Evolutionary conservation across 2,113 vertebrate species (phyloP).

Genomic region (Actenoides hombroni): DNA sequence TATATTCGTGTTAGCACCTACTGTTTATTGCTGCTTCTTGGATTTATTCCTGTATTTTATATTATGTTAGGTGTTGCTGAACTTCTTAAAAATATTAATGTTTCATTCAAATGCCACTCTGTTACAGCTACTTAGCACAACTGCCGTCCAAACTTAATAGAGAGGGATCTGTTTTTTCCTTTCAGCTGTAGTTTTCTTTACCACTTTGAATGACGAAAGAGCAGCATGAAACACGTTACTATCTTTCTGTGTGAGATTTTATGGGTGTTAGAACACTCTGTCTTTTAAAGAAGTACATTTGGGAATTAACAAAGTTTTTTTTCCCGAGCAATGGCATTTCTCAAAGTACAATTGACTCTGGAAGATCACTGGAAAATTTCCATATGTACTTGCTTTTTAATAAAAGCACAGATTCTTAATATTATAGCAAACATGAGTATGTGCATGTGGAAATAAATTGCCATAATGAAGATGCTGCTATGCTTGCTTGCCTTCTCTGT

Average conservation of each 20-base stretch:
- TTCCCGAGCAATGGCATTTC: neutral
- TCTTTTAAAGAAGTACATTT: neutral
- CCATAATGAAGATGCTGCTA: neutral
- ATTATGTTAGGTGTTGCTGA: neutral
- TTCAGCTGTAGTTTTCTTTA: neutral
- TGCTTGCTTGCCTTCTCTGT: neutral
- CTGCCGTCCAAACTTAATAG: neutral
- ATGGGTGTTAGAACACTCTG: neutral
- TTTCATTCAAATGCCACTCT: neutral
- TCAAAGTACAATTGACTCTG: neutral
- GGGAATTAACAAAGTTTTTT: neutral
- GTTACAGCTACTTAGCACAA: neutral
- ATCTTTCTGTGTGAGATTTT: neutral
- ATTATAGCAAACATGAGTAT: neutral
- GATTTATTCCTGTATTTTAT: neutral
- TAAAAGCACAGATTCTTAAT: neutral
- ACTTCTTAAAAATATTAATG: neutral
- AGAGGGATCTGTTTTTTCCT: neutral
- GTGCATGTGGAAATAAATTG: neutral
- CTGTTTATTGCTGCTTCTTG: conserved; percentile 8
- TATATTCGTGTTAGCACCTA: neutral
- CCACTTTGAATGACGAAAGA: neutral
- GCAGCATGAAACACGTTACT: neutral
- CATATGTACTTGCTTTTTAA: neutral
- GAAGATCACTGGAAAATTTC: neutral